Conservation (phyloP, 2,797 vertebrate genomes). For the Vireo griseus region DNA sequence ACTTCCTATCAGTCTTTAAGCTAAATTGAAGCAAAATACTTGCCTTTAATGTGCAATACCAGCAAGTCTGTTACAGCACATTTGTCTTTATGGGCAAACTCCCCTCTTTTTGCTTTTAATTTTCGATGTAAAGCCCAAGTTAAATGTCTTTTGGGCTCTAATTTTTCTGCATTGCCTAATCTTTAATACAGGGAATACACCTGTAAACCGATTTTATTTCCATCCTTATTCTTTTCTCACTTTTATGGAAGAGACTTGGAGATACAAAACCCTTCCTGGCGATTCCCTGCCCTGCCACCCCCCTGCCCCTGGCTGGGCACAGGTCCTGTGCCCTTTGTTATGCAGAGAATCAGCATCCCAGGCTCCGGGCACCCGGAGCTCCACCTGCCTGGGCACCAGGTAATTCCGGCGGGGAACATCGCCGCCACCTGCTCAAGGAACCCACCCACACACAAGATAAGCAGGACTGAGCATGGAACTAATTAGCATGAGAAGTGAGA, state of each 20-base stretch:
- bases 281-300: accelerated
- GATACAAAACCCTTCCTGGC: neutral
- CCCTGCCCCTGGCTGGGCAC: neutral
- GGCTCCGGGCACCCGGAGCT: neutral
- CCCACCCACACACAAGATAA: neutral
- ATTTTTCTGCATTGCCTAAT: neutral
- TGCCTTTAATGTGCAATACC: neutral
- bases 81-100: neutral
- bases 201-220: neutral
- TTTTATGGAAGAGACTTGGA: neutral
- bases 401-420: too few relatives aligned
- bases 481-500: neutral
- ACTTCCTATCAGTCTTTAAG: neutral
- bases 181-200: neutral
- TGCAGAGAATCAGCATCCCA: accelerated
- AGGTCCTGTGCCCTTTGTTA: neutral
- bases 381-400: neutral
- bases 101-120: accelerated
- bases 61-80: neutral
- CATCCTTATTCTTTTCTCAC: neutral
- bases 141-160: neutral
- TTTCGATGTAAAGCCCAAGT: neutral
- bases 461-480: neutral
- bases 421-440: accelerated
- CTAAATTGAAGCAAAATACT: neutral